Evolutionary conservation across 2,888 invertebrate genomes (phyloP), one percentile per base, ranked within the genome.

Genomic region (Hyposoter didymator): DNA sequence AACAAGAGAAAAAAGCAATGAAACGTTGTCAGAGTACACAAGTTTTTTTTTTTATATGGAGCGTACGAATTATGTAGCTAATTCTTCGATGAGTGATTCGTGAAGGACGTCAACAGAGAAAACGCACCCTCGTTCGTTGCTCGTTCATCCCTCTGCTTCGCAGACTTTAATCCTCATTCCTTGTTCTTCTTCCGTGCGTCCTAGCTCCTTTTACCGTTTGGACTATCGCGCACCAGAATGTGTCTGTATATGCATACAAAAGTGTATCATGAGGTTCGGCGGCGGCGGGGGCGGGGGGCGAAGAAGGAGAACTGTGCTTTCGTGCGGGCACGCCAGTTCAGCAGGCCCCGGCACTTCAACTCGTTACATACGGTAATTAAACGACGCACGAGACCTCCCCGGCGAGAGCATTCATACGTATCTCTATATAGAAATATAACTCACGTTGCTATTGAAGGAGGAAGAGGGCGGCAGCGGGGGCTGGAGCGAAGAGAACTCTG

Each of bases 311-410:
- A 89, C 80, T 64, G 64, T 78, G 89, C 89, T 91, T 92, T 92
- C 92, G 93, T 92, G 92, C 86, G 92, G 87, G 90, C 93, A 92
- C 92, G 93, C 91, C 91, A 93, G 85, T 84, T 49, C 32, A 79
- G 66, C 32, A 79, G 66, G 84, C 79, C 67, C 59, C 64, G 39
- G 89, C 79, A 93, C 93, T 93, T 90, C 91, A 93, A 93, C 93
- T 93, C 92, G 93, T 93, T 93, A 93, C 93, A 91, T 90, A 91
- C 92, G 91, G 91, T 93, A 93, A 93, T 93, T 93, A 93, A 93
- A 93, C 92, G 92, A 93, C 92, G 92, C 93, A 93, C 93, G 93
- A 93, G 91, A 93, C 91, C 90, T 90, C 87, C 88, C 88, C 85
- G 39, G 8, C 39, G 72, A 84, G 86, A 84, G 52, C 64, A 80